phyloP scores from a whole-genome alignment of 2,797 vertebrate species.

The Lepus townsendii region DNA sequence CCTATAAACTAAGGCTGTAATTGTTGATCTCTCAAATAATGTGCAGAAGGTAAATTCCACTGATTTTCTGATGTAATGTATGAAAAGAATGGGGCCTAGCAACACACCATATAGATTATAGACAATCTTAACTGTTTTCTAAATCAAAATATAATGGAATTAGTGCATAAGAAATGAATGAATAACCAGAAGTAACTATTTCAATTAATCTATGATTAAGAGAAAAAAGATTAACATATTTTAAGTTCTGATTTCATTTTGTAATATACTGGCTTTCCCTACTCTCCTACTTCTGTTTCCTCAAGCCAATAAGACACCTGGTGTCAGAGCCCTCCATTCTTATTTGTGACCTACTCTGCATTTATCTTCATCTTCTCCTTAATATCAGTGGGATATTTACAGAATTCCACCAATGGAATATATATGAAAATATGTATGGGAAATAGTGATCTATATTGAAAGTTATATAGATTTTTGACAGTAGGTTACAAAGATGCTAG shows the following conservation, averaged over 20 bases:
- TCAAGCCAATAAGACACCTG: neutral
- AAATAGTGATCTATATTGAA: slow-evolving; percentile 1
- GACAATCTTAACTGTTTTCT: neutral
- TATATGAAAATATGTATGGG: too few species aligned
- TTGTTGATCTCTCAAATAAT: neutral
- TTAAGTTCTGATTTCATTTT: slow-evolving; percentile 33
- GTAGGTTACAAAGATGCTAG: neutral
- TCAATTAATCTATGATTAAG: neutral
- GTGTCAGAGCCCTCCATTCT: neutral
- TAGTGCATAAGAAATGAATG: neutral
- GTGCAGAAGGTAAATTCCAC: neutral
- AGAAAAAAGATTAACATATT: neutral
- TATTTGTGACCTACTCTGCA: neutral
- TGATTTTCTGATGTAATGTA: neutral
- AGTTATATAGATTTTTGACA: slow-evolving; percentile 20
- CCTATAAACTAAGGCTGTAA: neutral
- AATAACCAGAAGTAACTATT: neutral
- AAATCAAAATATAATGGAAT: neutral
- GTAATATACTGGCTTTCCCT: neutral
- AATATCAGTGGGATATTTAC: neutral
- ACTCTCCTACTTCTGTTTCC: neutral
- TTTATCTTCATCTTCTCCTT: neutral
- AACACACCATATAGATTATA: neutral
- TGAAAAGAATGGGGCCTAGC: neutral
- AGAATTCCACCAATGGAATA: neutral